Base-by-base conservation (phyloP, 2,888 invertebrate genomes). In the Monopis laevigella region DNA sequence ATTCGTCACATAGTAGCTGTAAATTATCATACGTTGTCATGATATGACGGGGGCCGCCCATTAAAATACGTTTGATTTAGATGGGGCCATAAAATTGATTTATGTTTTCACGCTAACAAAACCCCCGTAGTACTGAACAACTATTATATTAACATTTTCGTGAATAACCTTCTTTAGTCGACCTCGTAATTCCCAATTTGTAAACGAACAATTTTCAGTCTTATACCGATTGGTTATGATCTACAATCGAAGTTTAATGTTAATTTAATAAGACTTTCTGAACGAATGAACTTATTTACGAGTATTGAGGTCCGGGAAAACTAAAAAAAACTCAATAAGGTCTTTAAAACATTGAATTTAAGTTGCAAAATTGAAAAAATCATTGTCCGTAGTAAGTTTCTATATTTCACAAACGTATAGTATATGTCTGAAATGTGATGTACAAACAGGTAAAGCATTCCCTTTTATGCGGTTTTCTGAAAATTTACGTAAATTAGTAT, bases 1-100 rank as follows among this genome's bases (percentile, higher is more conserved):
- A 82, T 82, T 82, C 82, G 82, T 82, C 82, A 82, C 81, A 82
- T 82, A 80, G 74, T 74, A 68, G 70, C 71, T 71, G 71, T 82
- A 82, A 81, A 82, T 82, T 82, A 81, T 82, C 82, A 80, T 82
- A 81, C 80, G 77, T 65, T 59, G 78, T 72, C 69, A 78, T 82
- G 82, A 82, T 82, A 81, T 82, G 82, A 82, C 81, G 82, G 65
- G 81, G 78, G 78, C 70, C 80, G 72, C 77, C 82, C 82, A 82
- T 82, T 82, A 82, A 82, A 82, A 82, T 77, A 73, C 78, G 81
- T 80, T 81, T 82, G 82, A 82, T 82, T 82, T 82, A 82, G 82
- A 81, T 80, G 77, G 78, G 80, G 73, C 82, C 72, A 82, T 82
- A 82, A 82, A 82, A 81, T 81, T 82, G 81, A 82, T 82, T 82